phyloP scores from a whole-genome alignment of 1,140 invertebrate genomes.

The Drosophila tani region DNA sequence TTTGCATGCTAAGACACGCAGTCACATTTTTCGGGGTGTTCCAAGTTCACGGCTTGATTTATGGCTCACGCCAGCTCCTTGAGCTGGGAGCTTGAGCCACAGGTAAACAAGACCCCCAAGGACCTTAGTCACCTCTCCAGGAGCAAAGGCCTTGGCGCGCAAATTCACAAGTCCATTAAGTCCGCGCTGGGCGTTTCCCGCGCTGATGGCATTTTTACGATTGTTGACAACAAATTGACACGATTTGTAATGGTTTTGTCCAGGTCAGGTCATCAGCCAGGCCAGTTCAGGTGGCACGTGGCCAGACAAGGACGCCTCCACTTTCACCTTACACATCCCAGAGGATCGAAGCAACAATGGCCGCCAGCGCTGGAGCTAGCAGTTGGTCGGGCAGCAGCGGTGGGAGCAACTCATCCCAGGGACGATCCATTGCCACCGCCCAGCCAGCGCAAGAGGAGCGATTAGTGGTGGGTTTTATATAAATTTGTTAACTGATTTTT shows the following conservation, averaged over 20 bases:
- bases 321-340: neutral
- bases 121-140: constrained; percentile 20
- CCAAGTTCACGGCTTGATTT: constrained; percentile 79
- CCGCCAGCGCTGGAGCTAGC: constrained; percentile 63
- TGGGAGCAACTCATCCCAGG: constrained; percentile 72
- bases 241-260: constrained; percentile 69
- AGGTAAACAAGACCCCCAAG: constrained; percentile 47
- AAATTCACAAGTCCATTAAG: constrained; percentile 75
- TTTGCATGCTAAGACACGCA: constrained; percentile 66
- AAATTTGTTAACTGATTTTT: too few species aligned
- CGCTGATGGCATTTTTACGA: constrained; percentile 74
- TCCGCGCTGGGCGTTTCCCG: constrained; percentile 29
- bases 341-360: constrained; percentile 45
- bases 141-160: constrained; percentile 57
- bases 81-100: constrained; percentile 8
- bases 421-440: constrained; percentile 49
- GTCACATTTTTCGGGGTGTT: constrained; percentile 42
- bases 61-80: constrained; percentile 61
- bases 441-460: constrained; percentile 73
- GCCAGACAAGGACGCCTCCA: constrained; percentile 35
- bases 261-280: constrained; percentile 52
- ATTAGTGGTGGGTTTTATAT: constrained; percentile 59
- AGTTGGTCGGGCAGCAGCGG: constrained; percentile 82
- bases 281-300: constrained; percentile 61
- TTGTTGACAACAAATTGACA: constrained; percentile 81